phyloP scores from a whole-genome alignment of 1,140 invertebrate genomes.

The Samia ricini region DNA sequence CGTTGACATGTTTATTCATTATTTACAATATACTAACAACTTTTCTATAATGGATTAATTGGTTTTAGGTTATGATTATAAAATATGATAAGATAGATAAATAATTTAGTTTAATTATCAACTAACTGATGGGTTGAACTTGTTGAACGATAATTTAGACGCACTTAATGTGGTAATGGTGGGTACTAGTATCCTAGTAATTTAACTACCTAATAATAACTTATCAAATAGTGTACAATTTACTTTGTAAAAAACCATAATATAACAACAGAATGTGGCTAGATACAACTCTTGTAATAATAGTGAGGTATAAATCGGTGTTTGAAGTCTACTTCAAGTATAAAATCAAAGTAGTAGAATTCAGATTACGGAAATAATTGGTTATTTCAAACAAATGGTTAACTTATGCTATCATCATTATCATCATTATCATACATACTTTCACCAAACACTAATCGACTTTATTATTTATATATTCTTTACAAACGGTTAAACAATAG shows the following conservation, averaged over 20 bases:
- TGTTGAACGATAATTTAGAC: background rate
- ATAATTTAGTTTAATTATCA: background rate
- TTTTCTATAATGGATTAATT: background rate
- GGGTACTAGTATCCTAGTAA: background rate
- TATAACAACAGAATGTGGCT: background rate
- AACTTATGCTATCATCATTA: background rate
- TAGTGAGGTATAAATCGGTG: constrained; percentile 50
- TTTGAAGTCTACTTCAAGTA: constrained; percentile 18
- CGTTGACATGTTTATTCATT: constrained; percentile 30
- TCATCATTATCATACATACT: background rate
- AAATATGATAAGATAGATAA: constrained; percentile 5
- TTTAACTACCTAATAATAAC: background rate
- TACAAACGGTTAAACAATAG: background rate
- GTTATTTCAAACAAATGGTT: background rate
- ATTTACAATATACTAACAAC: constrained; percentile 33
- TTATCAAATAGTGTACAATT: background rate
- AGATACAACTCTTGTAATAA: constrained; percentile 3
- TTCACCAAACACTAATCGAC: background rate
- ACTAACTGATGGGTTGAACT: background rate
- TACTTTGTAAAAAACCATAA: background rate
- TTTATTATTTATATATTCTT: background rate
- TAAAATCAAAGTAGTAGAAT: background rate
- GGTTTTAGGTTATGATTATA: constrained; percentile 5
- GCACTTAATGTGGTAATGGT: background rate
- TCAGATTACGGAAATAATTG: background rate